Conservation (phyloP, 1,140 invertebrate genomes). For the Fopius arisanus region DNA sequence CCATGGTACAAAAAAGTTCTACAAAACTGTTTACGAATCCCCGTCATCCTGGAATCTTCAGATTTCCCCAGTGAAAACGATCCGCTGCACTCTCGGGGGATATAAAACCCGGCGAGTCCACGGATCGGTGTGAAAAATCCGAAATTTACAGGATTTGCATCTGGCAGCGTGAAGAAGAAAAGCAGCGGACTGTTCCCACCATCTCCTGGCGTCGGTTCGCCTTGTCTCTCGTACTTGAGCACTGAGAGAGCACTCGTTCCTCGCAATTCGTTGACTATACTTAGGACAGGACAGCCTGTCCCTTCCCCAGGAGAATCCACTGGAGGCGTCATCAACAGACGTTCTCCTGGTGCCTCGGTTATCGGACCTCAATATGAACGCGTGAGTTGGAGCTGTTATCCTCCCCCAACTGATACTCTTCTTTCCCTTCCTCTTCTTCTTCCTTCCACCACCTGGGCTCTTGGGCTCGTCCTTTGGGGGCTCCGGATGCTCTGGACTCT, state of each 20-base stretch:
- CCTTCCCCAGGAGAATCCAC: background rate
- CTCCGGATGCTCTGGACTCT: slow-evolving; percentile 37
- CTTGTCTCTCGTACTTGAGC: slow-evolving; percentile 41
- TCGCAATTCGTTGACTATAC: slow-evolving; percentile 39
- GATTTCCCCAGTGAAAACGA: slow-evolving; percentile 17
- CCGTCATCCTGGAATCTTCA: background rate
- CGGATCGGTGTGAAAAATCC: slow-evolving; percentile 44
- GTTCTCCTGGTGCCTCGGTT: slow-evolving; percentile 9
- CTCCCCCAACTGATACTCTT: slow-evolving; percentile 55
- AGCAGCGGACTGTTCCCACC: slow-evolving; percentile 49
- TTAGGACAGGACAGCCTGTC: slow-evolving; percentile 43
- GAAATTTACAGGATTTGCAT: slow-evolving; percentile 39
- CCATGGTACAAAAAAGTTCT: background rate
- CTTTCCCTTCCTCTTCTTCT: slow-evolving; percentile 37
- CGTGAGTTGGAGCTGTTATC: slow-evolving; percentile 64
- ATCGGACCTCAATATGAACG: slow-evolving; percentile 52
- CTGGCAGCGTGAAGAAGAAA: slow-evolving; percentile 39
- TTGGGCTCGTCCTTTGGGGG: slow-evolving; percentile 33
- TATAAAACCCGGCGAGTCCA: slow-evolving; percentile 45
- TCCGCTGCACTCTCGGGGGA: slow-evolving; percentile 37
- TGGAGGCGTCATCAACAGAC: slow-evolving; percentile 11
- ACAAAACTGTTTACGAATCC: background rate
- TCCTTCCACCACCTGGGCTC: slow-evolving; percentile 16
- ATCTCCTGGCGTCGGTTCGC: slow-evolving; percentile 44
- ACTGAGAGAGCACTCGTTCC: slow-evolving; percentile 32